Evolutionary conservation across 2,113 vertebrate species (phyloP).

Genomic region (Microcebus jonahi): DNA sequence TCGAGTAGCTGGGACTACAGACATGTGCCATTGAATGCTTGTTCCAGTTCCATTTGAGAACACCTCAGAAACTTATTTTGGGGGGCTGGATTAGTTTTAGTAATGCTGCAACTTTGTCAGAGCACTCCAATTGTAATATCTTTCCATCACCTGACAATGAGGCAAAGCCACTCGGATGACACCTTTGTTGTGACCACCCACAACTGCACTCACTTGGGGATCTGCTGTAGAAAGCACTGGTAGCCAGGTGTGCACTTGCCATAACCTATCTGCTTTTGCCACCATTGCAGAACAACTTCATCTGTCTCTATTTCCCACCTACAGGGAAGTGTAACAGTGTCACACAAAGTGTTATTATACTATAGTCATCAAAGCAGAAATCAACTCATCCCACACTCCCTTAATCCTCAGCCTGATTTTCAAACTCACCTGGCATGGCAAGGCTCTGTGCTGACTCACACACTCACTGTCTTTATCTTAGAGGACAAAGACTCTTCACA

Average conservation of each 20-base stretch:
- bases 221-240: conserved; percentile 89
- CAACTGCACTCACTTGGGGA: conserved; percentile 87
- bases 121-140: neutral
- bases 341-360: neutral
- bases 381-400: neutral
- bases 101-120: neutral
- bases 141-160: conserved; percentile 36
- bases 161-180: neutral
- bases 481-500: conserved; percentile 22
- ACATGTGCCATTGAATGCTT: neutral
- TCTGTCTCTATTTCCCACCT: conserved; percentile 89
- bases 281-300: conserved; percentile 84
- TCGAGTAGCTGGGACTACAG: too few relatives aligned
- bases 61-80: conserved; percentile 11
- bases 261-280: conserved; percentile 93
- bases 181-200: neutral
- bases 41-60: neutral
- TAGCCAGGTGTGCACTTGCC: conserved; percentile 91
- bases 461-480: conserved; percentile 85
- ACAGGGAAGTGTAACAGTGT: neutral
- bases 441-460: conserved; percentile 89
- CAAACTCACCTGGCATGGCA: conserved; percentile 70
- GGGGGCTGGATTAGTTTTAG: neutral
- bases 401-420: conserved; percentile 25
- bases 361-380: conserved; percentile 4